Evolutionary conservation across 1,140 invertebrate genomes (phyloP).

Genomic region (Harlomillsia oculata): DNA sequence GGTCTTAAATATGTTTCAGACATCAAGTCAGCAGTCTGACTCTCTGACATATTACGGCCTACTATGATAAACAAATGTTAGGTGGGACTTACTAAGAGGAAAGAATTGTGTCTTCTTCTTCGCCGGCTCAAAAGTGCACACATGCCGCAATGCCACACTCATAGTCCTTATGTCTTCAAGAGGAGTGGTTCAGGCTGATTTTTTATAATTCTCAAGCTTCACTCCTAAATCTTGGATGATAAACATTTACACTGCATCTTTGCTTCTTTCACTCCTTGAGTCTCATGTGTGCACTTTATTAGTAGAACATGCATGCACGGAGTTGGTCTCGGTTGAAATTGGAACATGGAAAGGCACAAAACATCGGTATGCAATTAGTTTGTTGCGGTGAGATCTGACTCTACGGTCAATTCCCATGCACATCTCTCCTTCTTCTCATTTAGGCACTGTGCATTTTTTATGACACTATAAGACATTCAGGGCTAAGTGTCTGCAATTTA

Average conservation of each 20-base stretch:
- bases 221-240: conserved; percentile 20
- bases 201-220: conserved; percentile 11
- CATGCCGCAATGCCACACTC: too few relatives aligned
- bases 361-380: conserved; percentile 23
- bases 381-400: conserved; percentile 22
- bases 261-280: conserved; percentile 3
- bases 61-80: too few relatives aligned
- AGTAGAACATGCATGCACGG: conserved; percentile 1
- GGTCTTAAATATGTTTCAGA: conserved; percentile 25
- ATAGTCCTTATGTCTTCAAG: neutral
- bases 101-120: too few relatives aligned
- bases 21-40: too few relatives aligned
- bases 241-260: conserved; percentile 26
- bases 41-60: too few relatives aligned
- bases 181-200: neutral
- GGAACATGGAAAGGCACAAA: conserved; percentile 8
- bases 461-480: too few relatives aligned
- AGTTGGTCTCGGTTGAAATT: neutral
- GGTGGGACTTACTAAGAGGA: too few relatives aligned
- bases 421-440: too few relatives aligned
- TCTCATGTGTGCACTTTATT: neutral
- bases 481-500: too few relatives aligned
- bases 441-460: too few relatives aligned
- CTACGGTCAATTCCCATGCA: conserved; percentile 23
- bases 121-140: too few relatives aligned